phyloP scores from a whole-genome alignment of 2,888 invertebrate species.

The Cylloceria caligata region DNA sequence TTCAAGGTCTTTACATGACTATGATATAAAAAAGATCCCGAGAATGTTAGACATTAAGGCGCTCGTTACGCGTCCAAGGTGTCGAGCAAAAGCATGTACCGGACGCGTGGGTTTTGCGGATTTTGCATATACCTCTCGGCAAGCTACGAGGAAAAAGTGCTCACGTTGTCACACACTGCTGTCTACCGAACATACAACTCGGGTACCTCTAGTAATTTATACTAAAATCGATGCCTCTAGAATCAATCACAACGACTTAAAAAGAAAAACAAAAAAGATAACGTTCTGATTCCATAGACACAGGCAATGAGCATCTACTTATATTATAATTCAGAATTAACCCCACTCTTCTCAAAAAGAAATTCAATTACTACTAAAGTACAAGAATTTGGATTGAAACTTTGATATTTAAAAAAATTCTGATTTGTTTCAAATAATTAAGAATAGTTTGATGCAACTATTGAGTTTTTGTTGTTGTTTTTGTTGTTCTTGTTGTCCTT shows the following conservation, averaged over 20 bases:
- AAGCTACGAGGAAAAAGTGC: background rate
- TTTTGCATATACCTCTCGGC: slow-evolving; percentile 10
- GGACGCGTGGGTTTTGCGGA: slow-evolving; percentile 59
- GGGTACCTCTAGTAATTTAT: background rate
- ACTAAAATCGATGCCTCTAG: background rate
- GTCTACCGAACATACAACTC: background rate
- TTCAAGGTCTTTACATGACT: slow-evolving; percentile 41
- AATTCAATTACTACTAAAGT: no score
- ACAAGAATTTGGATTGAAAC: no score
- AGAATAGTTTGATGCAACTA: no score
- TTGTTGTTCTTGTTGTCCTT: no score
- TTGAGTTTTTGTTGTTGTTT: no score
- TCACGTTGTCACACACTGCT: background rate
- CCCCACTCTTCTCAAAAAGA: no score
- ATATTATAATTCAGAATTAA: no score
- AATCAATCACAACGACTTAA: background rate
- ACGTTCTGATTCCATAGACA: no score
- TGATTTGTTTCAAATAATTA: no score
- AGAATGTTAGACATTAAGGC: slow-evolving; percentile 53
- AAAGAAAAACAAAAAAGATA: no score
- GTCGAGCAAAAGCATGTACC: slow-evolving; percentile 51
- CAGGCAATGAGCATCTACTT: no score
- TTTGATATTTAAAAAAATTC: no score
- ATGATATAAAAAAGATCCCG: slow-evolving; percentile 29
- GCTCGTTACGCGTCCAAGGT: slow-evolving; percentile 51